Percentiles rank a stretch among this genome's conserved stretches.
Evolutionary conservation across 2,113 vertebrate species (phyloP).

Genomic region (Oriolus oriolus): DNA sequence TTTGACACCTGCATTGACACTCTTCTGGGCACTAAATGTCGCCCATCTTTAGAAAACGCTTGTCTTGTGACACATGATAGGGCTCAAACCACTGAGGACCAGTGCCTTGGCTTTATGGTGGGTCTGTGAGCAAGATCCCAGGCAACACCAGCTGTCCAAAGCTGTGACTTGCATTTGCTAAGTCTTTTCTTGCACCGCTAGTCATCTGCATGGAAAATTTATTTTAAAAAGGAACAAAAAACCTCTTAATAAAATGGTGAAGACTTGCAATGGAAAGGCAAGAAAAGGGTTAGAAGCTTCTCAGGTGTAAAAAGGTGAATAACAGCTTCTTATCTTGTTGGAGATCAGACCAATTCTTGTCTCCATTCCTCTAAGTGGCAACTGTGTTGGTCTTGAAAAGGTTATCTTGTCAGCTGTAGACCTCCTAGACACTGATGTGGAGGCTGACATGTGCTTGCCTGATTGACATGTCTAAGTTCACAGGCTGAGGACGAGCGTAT

Average conservation of each 20-base stretch:
- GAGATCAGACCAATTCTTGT: conserved; percentile 20
- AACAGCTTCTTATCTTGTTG: neutral
- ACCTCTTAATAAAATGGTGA: neutral
- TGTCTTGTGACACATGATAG: neutral
- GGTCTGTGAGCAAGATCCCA: neutral
- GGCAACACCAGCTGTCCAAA: neutral
- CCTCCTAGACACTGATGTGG: neutral
- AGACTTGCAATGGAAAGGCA: neutral
- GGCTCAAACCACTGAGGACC: neutral
- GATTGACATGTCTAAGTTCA: neutral
- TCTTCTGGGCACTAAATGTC: neutral
- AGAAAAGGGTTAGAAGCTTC: neutral
- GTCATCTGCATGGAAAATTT: neutral
- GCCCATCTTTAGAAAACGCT: neutral
- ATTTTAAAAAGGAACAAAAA: neutral
- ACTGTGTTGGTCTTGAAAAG: conserved; percentile 18
- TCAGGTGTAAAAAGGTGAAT: neutral
- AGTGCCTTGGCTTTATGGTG: neutral
- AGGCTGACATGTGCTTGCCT: neutral
- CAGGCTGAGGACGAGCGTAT: neutral
- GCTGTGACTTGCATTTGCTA: neutral
- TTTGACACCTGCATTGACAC: neutral
- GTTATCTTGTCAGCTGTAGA: conserved; percentile 28
- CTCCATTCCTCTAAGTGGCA: neutral
- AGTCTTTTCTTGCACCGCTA: neutral